Base-by-base conservation (phyloP, 2,797 vertebrate genomes). In the Podarcis siculus region DNA sequence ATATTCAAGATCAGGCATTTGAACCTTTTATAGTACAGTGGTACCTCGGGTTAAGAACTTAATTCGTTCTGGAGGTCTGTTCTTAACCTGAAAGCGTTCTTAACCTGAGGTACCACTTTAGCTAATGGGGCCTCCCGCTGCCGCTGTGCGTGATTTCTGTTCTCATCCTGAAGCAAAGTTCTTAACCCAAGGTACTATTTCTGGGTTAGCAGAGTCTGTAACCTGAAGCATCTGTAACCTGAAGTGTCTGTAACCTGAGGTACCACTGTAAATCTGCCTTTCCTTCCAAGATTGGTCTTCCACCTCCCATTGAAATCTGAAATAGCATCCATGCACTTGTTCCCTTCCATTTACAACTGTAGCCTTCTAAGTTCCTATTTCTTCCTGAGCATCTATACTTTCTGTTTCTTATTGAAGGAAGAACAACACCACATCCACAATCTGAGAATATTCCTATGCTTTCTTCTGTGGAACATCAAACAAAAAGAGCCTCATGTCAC, bases 391-490 rank as follows among this genome's bases (percentile, higher is more conserved):
- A 89, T 94, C 89, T 75, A 75, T 55, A 87, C n/a, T 94, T 1
- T 58, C 86, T 76, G 78, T 71, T 87, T 90, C 89, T 85, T 69
- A n/a, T 67, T 81, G 25, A 85, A 66, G 35, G 71, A 23, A 89
- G 49, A 55, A 55, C 49, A 73, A 88, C 87, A 93, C 45, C 39
- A 61, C 86, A 32, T 88, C 83, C 32, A 80, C 89, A 95, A 93
- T 89, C 92, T 89, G 79, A 87, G 90, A 90, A 42, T 83, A 75
- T 91, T 93, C 84, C 39, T 86, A 3, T 69, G 17, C 32, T 92
- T 93, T 90, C 82, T 88, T 77, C 79, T 87, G 12, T 71, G 92
- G 93, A 94, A 93, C 79, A 94, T 81, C 93, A 95, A 96, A 93
- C 72, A 91, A 79, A 82, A 89, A 89, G 25, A 89, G 42, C 79